These are phyloP conservation scores for Bufotes viridis DNA, from an alignment of 2,797 vertebrate genomes.

Conservation along the genomic window DNA sequence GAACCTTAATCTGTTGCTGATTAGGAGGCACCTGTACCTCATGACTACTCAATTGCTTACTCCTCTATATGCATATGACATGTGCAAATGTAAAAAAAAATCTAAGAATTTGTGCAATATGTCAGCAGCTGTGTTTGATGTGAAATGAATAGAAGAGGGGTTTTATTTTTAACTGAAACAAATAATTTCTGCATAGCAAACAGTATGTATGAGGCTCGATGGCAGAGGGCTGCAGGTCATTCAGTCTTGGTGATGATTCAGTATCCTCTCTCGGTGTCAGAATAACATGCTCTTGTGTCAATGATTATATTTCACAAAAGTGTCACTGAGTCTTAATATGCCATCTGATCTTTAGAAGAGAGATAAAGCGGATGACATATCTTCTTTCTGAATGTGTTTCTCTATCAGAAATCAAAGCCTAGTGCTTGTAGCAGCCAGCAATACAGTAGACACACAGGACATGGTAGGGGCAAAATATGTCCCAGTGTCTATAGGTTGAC, in stretches of 20 bases:
- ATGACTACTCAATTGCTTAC: not conserved
- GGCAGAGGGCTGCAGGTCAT: constrained; percentile 3
- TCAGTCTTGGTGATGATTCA: constrained; percentile 17
- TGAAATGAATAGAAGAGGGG: not conserved
- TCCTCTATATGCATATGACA: not conserved
- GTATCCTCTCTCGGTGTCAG: constrained; percentile 1
- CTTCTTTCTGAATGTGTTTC: not conserved
- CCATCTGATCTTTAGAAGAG: constrained; percentile 13
- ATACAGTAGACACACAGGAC: not conserved
- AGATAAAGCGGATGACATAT: constrained; percentile 17
- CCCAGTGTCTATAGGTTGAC: too few relatives aligned
- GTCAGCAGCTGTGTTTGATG: not conserved
- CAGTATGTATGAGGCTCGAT: not conserved
- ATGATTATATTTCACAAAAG: constrained; percentile 31
- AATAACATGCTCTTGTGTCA: constrained; percentile 19
- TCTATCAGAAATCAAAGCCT: not conserved
- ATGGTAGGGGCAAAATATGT: too few relatives aligned
- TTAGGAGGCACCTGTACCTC: not conserved
- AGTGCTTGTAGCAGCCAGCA: not conserved
- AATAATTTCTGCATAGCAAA: not conserved
- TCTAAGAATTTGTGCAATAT: not conserved
- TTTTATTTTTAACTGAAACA: not conserved
- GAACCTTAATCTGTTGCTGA: too few relatives aligned
- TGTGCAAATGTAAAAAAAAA: not conserved
- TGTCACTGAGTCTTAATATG: constrained; percentile 9